phyloP scores from a whole-genome alignment of 2,888 invertebrate species.

The Plebejus anna region DNA sequence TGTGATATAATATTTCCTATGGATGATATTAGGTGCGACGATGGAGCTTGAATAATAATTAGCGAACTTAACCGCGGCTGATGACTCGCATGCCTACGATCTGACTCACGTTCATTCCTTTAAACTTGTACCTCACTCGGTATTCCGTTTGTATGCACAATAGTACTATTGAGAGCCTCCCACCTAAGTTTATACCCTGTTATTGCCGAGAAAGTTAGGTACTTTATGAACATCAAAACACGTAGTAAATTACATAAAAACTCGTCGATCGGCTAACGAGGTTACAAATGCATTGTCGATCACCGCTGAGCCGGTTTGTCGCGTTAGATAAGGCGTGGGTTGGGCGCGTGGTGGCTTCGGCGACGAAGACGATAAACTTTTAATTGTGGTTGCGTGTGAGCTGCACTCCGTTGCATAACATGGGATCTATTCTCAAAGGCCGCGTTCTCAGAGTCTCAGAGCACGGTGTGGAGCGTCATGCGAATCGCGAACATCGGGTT shows the following conservation, averaged over 20 bases:
- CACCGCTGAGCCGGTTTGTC: slow-evolving; percentile 52
- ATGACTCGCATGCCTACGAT: slow-evolving; percentile 60
- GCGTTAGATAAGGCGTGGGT: slow-evolving; percentile 44
- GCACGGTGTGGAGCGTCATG: slow-evolving; percentile 47
- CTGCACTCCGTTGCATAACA: slow-evolving; percentile 67
- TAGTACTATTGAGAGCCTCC: slow-evolving; percentile 27
- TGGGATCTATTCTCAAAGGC: slow-evolving; percentile 63
- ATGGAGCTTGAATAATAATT: slow-evolving; percentile 26
- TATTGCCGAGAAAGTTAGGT: slow-evolving; percentile 7
- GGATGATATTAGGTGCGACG: slow-evolving; percentile 15
- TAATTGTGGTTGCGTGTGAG: slow-evolving; percentile 66
- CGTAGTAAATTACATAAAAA: slow-evolving; percentile 42
- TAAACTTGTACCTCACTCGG: slow-evolving; percentile 54
- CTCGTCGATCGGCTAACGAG: slow-evolving; percentile 48
- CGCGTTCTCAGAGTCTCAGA: slow-evolving; percentile 63
- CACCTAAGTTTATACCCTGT: neutral
- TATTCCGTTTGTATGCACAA: slow-evolving; percentile 52
- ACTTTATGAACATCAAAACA: neutral
- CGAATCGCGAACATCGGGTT: slow-evolving; percentile 53
- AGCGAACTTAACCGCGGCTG: slow-evolving; percentile 35
- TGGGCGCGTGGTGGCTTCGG: slow-evolving; percentile 27
- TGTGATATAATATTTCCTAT: slow-evolving; percentile 10
- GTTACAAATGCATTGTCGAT: slow-evolving; percentile 46
- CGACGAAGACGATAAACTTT: slow-evolving; percentile 35
- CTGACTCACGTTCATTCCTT: slow-evolving; percentile 64